Evolutionary conservation across 1,140 invertebrate species (phyloP).

Genomic region (Plectus sambesii): DNA sequence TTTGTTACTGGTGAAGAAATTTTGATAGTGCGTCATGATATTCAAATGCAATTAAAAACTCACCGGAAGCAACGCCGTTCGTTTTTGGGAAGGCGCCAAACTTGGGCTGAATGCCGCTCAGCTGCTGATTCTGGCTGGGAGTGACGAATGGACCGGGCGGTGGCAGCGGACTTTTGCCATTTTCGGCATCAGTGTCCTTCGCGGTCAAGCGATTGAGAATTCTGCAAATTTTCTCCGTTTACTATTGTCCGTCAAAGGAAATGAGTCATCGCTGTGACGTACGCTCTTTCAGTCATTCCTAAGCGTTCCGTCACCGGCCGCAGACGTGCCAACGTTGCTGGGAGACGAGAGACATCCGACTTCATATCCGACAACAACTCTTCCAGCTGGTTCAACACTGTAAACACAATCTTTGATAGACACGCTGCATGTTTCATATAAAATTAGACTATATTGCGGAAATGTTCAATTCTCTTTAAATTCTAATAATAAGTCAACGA

Average conservation of each 20-base stretch:
- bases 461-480: slow-evolving; percentile 1
- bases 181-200: slow-evolving; percentile 38
- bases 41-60: too few relatives aligned
- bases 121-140: slow-evolving; percentile 24
- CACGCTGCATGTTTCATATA: slow-evolving; percentile 11
- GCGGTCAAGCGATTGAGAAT: slow-evolving; percentile 40
- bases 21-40: too few relatives aligned
- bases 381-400: slow-evolving; percentile 94
- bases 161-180: slow-evolving; percentile 33
- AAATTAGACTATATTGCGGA: slow-evolving; percentile 9
- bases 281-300: slow-evolving; percentile 73
- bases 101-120: slow-evolving; percentile 42
- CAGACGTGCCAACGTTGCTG: slow-evolving; percentile 87
- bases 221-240: slow-evolving; percentile 23
- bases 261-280: slow-evolving; percentile 18
- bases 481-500: too few relatives aligned
- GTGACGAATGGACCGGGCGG: slow-evolving; percentile 45
- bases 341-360: slow-evolving; percentile 89
- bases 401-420: slow-evolving; percentile 21
- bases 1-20: too few relatives aligned
- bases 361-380: slow-evolving; percentile 98
- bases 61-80: too few relatives aligned
- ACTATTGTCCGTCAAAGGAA: slow-evolving; percentile 12
- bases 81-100: slow-evolving; percentile 40
- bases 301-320: slow-evolving; percentile 88